Base-by-base conservation (phyloP, 2,888 invertebrate genomes). In the Erpobdella octoculata region DNA sequence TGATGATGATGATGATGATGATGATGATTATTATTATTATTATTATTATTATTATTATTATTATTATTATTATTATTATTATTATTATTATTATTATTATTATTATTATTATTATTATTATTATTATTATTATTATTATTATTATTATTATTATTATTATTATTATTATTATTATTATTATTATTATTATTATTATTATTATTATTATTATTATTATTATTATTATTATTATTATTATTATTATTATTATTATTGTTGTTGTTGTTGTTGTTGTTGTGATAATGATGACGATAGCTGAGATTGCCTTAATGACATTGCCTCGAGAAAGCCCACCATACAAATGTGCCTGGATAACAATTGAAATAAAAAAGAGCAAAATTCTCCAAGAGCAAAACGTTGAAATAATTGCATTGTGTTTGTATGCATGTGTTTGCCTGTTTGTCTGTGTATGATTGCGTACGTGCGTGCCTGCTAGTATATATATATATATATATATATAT, bases 1-100 rank as follows among this genome's bases (percentile, higher is more conserved):
- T 62, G 62, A 62, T 62, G 62, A 62, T 62, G 62, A 62, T 62
- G 62, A 62, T 62, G 62, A 62, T 62, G 62, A 28, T 62, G 62
- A 62, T 62, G 62, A 62, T 62, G 62, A 62, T 62, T 28, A 28
- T 62, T 28, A 33, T 33, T 28, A 33, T 62, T 28, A 31, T 62
- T 28, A 33, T 62, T 28, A 62, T 62, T 28, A 62, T 62, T 28
- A 62, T 62, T 28, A 62, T 62, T 28, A 62, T 21, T 28, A 62
- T 9, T 28, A 41, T 36, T 25, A 67, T 38, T 41, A 41, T 41
- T 41, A 41, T 41, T 41, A 41, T 41, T 41, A 41, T 41, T 41
- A 41, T 41, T 41, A 41, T 53, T 53, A 53, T 25, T 53, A 53
- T 53, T 8, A 53, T 53, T 53, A 21, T n/a, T n/a, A 9, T 12